Conservation (phyloP, 2,113 vertebrate genomes). For the Gymnarchus niloticus region DNA sequence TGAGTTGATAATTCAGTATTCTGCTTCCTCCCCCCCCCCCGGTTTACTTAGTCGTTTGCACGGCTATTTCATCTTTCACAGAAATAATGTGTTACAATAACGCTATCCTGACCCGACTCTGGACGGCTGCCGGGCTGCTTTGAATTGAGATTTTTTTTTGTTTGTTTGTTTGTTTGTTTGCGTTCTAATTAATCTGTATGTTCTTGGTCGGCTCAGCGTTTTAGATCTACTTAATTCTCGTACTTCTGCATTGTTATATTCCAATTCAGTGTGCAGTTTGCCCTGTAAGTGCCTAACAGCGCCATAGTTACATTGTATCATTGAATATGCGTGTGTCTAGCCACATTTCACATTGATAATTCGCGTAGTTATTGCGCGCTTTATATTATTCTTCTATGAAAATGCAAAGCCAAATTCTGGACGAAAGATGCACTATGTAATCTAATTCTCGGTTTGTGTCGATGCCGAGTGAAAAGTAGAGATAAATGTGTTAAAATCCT, state of each 20-base stretch:
- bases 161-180: not conserved
- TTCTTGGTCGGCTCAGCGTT: not conserved
- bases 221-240: not conserved
- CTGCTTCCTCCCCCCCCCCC: not conserved
- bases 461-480: not conserved
- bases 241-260: not conserved
- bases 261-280: not conserved
- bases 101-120: not conserved
- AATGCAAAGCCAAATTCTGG: not conserved
- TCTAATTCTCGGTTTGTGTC: not conserved
- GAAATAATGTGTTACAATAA: not conserved
- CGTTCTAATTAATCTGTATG: no score
- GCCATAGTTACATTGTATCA: not conserved
- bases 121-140: not conserved
- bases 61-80: not conserved
- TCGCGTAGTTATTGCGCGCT: not conserved
- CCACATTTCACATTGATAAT: not conserved
- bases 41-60: not conserved
- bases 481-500: not conserved
- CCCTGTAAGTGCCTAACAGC: not conserved
- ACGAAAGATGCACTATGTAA: not conserved
- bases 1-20: not conserved
- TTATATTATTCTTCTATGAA: not conserved
- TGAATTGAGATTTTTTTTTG: not conserved
- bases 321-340: not conserved